Evolutionary conservation across 2,113 vertebrate species (phyloP), one percentile per base, ranked within the genome.

Genomic region (Pimephales promelas): DNA sequence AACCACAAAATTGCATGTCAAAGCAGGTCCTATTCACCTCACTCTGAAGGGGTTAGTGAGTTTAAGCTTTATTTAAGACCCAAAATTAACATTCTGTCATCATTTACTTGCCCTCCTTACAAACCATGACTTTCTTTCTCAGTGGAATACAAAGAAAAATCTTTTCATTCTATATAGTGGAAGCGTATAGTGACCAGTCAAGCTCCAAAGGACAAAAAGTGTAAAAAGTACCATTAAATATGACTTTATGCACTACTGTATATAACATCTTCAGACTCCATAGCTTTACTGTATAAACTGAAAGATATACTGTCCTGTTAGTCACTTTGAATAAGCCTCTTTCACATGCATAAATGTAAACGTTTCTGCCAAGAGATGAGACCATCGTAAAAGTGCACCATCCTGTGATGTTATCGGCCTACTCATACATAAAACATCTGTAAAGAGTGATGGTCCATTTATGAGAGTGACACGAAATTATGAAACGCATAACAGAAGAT

Each of bases 371-470:
- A 40, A 43, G 22, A 49, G 49, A 57, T 56, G 20, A 61, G 76
- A 14, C 54, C n/a, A n/a, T n/a, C 43, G 34, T 61, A 43, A 43
- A 77, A n/a, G 24, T 62, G 77, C 77, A 64, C n/a, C 24, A 22
- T 43, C 24, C 66, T 61, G 20, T 36, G 40, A 79, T 56, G 62
- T 45, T 84, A 34, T 84, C 36, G 10, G 75, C 71, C 26, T 34
- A 11, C 16, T 70, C 56, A 79, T 72, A 78, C 52, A 84, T 71
- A 84, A 79, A 84, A 84, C 36, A 78, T 76, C 64, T 56, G 10
- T 18, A 64, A 83, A 84, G 34, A 79, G 49, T 52, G 31, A 79
- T 79, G 76, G 43, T 31, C 54, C 54, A 72, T 79, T 80, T 52
- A 36, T 61, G 57, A 54, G 57, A 47, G 66, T 62, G 54, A 84